phyloP scores from a whole-genome alignment of 2,113 vertebrate genomes.

The Plotosus lineatus region DNA sequence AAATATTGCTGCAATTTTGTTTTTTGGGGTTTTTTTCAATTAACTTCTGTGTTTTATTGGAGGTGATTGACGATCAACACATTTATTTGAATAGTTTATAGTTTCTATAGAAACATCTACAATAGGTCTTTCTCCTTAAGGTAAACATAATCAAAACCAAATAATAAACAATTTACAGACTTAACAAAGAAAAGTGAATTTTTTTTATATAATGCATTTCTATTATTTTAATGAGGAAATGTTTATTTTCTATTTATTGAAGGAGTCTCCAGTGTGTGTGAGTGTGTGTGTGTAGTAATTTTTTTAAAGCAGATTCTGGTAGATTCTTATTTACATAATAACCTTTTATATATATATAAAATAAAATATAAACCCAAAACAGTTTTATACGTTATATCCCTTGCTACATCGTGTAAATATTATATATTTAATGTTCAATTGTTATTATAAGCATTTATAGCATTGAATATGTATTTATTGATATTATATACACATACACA shows the following conservation, averaged over 20 bases:
- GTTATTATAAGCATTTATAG: no score
- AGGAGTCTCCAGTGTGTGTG: neutral
- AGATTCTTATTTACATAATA: neutral
- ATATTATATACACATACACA: no score
- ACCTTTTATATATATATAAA: neutral
- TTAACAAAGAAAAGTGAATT: neutral
- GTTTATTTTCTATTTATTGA: neutral
- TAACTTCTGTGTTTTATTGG: no score
- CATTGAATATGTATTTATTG: no score
- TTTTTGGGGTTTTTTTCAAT: neutral
- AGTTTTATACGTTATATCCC: no score
- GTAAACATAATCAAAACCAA: neutral
- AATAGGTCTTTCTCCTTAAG: neutral
- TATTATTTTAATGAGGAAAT: neutral
- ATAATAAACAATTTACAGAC: neutral
- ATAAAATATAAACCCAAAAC: no score
- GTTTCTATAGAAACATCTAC: neutral
- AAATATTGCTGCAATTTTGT: neutral
- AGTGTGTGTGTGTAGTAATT: no score
- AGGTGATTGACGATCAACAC: no score
- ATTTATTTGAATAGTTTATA: neutral
- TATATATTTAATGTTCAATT: no score
- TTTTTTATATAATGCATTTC: neutral
- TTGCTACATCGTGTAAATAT: no score
- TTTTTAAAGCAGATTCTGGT: neutral